Evolutionary conservation across 2,888 invertebrate species (phyloP), one percentile per base, ranked within the genome.

Genomic region (Xestia xanthographa): DNA sequence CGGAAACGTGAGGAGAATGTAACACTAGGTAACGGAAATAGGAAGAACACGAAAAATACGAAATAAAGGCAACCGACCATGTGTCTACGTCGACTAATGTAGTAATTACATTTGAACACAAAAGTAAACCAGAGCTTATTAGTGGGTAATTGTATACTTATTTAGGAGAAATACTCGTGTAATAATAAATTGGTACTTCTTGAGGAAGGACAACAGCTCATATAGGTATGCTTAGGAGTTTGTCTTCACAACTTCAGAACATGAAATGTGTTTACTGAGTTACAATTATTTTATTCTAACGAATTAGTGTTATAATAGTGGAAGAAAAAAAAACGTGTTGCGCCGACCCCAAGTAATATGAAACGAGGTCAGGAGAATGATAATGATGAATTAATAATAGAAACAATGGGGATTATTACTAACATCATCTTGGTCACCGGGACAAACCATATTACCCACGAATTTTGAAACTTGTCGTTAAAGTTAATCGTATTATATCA

Each of bases 1-100:
- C 69, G 38, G 45, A 78, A 80, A 83, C 83, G 80, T 80, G 83
- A 77, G 45, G 22, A 45, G 74, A 85, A 85, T 85, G 63, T 80
- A 66, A 75, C 38, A 56, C 71, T 68, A 62, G 56, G 60, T 34
- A 26, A 66, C 66, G 60, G 70, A 79, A 82, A 72, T 79, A 65
- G 29, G 29, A 9, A 34, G 41, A 68, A 3, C 50, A 68, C 66
- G 69, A 82, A 69, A 79, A 75, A 82, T 72, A 14, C 71, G 38
- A 82, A 68, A 79, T 79, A 82, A 82, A 69, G 53, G 45, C 79
- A 72, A 60, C 56, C 56, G 43, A 72, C 75, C 66, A 58, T 69
- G 50, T 82, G 68, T 82, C 75, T 82, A 67, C 56, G 67, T 68
- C 74, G 60, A 75, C 82, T 82, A 72, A 82, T 75, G 71, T 66